Base-by-base conservation (phyloP, 2,113 vertebrate species). In the Galbula dea region DNA sequence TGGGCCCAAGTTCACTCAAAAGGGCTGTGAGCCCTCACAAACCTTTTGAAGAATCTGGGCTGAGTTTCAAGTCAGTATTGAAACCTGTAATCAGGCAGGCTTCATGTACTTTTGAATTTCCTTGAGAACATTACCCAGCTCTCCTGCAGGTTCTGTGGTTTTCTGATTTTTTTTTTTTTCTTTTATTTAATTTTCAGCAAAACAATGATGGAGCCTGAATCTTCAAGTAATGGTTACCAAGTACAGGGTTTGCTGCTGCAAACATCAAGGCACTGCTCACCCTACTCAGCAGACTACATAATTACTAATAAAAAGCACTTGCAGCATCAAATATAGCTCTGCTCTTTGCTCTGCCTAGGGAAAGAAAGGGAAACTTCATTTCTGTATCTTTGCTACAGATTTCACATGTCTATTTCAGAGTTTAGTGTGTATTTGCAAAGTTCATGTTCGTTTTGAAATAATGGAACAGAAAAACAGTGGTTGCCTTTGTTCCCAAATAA, bases 41-140 rank as follows among this genome's bases (percentile, higher is more conserved):
- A 78, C 72, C 68, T 91, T 81, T 94, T 92, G 79, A 95, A 89
- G 82, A 86, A 88, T 92, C 83, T 96, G 93, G 79, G 89, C 78
- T 2, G 30, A 75, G 52, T 94, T 95, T 96, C 93, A 94, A 93
- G 81, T 68, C 11, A 0, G 20, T 86, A 90, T 57, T 90, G 88
- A 93, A 96, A 84, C 83, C 80, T 71, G 69, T 54, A 89, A 95
- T 94, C 83, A 86, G 27, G 48, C 76, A 78, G 39, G 16, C 65
- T 90, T 96, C 94, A 88, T 2, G 2, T 88, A 68, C 57, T 89
- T 80, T 76, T 84, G 65, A 78, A 17, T 92, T 95, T 93, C 73
- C 86, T 86, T 93, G 43, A 92, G 92, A 90, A 88, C 48, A n/a
- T 57, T 93, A 71, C 39, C 27, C 80, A 78, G 17, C 21, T 84